Evolutionary conservation across 2,113 vertebrate species (phyloP).

Genomic region (Cynoglossus semilaevis): DNA sequence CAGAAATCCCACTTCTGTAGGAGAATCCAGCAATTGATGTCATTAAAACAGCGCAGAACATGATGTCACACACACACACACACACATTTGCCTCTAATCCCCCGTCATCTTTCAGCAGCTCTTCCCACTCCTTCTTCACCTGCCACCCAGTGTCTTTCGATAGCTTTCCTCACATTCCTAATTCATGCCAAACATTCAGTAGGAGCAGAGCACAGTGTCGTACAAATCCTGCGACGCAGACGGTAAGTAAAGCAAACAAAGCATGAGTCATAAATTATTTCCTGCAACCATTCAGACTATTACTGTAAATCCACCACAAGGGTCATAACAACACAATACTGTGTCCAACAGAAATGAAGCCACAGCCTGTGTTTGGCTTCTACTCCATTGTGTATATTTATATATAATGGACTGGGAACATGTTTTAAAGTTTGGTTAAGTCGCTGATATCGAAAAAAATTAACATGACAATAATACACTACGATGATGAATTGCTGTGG

Average conservation of each 20-base stretch:
- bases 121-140: slow-evolving; percentile 20
- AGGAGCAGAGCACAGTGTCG: slow-evolving; percentile 41
- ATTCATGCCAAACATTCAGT: slow-evolving; percentile 66
- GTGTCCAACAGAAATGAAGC: too few species aligned
- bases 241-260: slow-evolving; percentile 51
- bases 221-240: slow-evolving; percentile 51
- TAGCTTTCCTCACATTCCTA: slow-evolving; percentile 39
- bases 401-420: too few species aligned
- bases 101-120: slow-evolving; percentile 10
- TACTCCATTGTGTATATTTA: too few species aligned
- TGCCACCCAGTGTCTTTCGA: slow-evolving; percentile 27
- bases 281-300: slow-evolving; percentile 21
- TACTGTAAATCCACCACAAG: slow-evolving; percentile 32
- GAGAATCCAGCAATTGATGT: slow-evolving; percentile 8
- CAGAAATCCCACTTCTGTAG: slow-evolving; percentile 18
- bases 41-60: not conserved
- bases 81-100: slow-evolving; percentile 13
- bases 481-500: too few species aligned
- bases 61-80: not conserved
- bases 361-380: too few species aligned
- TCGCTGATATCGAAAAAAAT: too few species aligned
- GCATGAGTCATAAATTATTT: slow-evolving; percentile 39
- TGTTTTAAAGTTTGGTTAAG: too few species aligned
- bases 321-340: slow-evolving; percentile 16
- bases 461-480: too few species aligned